phyloP scores from a whole-genome alignment of 2,113 vertebrate species.

The Oryzias woworae region DNA sequence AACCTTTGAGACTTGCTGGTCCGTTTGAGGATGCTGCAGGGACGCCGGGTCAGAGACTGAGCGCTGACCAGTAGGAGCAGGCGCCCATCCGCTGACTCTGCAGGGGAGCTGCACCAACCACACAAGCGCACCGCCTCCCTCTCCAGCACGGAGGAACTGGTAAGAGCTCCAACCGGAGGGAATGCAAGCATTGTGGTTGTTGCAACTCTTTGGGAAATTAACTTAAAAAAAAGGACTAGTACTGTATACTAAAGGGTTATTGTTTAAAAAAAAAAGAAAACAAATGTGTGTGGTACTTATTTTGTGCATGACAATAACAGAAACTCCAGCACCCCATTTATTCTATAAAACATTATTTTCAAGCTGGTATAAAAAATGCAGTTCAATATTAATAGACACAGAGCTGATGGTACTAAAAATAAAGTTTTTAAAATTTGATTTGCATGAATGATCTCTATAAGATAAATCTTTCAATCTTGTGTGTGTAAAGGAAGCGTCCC shows the following conservation, averaged over 20 bases:
- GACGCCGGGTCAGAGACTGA: conserved; percentile 39
- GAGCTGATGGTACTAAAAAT: too few relatives aligned
- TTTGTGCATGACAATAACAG: too few relatives aligned
- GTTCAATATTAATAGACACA: too few relatives aligned
- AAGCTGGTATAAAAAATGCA: too few relatives aligned
- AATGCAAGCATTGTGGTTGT: conserved; percentile 68
- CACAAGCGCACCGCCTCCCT: conserved; percentile 15
- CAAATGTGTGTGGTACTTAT: too few relatives aligned
- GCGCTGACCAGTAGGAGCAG: conserved; percentile 39
- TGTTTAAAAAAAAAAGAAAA: too few relatives aligned
- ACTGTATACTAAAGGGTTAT: too few relatives aligned
- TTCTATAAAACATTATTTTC: too few relatives aligned
- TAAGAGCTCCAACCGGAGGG: conserved; percentile 68
- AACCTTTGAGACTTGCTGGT: conserved; percentile 1
- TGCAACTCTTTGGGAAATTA: conserved; percentile 73
- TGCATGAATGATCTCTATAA: conserved; percentile 1
- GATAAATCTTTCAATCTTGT: background rate
- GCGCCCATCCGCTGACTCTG: conserved; percentile 19
- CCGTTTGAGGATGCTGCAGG: conserved; percentile 54
- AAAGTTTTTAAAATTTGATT: background rate
- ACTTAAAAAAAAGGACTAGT: conserved; percentile 22
- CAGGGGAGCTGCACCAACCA: conserved; percentile 28
- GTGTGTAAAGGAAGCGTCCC: conserved; percentile 11
- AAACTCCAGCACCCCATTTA: too few relatives aligned
- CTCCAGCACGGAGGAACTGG: conserved; percentile 56